A percentile compares a stretch with the other conserved stretches of the same genome.
Evolutionary conservation across 2,888 invertebrate species (phyloP).

Genomic region (Axea sp.): DNA sequence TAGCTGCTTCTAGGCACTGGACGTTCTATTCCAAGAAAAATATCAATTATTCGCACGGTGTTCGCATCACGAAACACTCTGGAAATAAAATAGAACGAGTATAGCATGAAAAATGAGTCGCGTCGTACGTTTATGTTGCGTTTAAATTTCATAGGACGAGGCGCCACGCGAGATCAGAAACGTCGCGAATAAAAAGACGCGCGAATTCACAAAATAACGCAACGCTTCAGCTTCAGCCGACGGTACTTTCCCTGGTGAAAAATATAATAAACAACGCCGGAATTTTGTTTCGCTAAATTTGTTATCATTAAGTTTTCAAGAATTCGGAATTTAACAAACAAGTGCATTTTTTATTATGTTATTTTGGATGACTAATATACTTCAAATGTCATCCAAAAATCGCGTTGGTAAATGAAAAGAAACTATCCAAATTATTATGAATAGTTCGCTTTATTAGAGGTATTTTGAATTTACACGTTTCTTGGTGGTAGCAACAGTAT

Average conservation of each 20-base stretch:
- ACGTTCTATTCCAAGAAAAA: constrained; percentile 20
- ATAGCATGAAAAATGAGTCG: constrained; percentile 54
- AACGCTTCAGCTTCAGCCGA: not conserved
- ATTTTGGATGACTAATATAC: too few relatives aligned
- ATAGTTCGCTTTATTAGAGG: too few relatives aligned
- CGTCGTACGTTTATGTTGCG: constrained; percentile 36
- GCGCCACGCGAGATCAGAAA: constrained; percentile 40
- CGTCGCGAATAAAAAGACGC: constrained; percentile 24
- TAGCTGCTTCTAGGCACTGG: constrained; percentile 16
- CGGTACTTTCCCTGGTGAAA: constrained; percentile 1
- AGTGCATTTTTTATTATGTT: too few relatives aligned
- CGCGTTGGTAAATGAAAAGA: too few relatives aligned
- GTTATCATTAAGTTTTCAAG: too few relatives aligned
- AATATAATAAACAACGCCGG: constrained; percentile 13
- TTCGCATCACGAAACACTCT: constrained; percentile 37
- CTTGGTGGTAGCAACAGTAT: too few relatives aligned
- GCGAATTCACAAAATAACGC: constrained; percentile 26
- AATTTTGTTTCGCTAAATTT: constrained; percentile 17
- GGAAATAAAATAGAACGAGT: constrained; percentile 45
- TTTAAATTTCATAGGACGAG: constrained; percentile 52
- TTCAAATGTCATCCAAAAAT: too few relatives aligned
- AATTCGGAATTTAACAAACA: too few relatives aligned
- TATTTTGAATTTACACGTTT: too few relatives aligned
- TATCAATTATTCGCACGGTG: constrained; percentile 55
- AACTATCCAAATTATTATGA: too few relatives aligned